Percentiles rank a stretch among this genome's conserved stretches.
These are phyloP conservation scores for Drosophila equinoxialis DNA, from an alignment of 1,140 invertebrate genomes.

Conservation along the genomic window DNA sequence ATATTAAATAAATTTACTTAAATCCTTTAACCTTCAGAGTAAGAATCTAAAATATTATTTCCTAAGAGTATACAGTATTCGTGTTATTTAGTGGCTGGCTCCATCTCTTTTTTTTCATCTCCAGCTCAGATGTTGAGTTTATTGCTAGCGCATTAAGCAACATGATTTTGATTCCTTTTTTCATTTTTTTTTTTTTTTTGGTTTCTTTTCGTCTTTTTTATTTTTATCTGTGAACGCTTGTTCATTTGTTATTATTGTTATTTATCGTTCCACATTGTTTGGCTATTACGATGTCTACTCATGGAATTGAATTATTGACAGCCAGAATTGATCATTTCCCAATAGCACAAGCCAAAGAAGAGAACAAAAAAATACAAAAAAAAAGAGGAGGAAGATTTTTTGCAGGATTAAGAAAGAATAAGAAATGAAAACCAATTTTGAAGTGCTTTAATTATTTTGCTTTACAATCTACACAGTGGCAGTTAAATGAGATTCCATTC, in stretches of 20 bases:
- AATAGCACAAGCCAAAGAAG: constrained; percentile 1
- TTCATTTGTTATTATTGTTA: constrained; percentile 57
- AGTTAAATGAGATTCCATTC: constrained; percentile 7
- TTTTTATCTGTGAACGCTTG: constrained; percentile 15
- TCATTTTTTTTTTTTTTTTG: constrained; percentile 4
- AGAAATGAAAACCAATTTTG: constrained; percentile 18
- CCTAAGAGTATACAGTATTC: neutral
- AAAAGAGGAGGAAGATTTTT: neutral
- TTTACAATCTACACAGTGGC: constrained; percentile 5
- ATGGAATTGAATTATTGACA: constrained; percentile 50
- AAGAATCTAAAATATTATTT: too few species aligned
- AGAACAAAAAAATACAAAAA: constrained; percentile 13
- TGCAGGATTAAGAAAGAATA: constrained; percentile 2
- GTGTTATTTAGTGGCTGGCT: too few species aligned
- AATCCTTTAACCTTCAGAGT: too few species aligned
- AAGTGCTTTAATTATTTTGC: constrained; percentile 17
- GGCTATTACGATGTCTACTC: constrained; percentile 26
- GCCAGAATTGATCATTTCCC: constrained; percentile 46
- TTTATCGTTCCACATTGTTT: constrained; percentile 45
- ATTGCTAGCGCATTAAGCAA: constrained; percentile 45
- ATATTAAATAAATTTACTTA: too few species aligned
- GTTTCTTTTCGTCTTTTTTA: neutral
- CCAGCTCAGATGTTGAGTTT: constrained; percentile 24
- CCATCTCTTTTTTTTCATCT: neutral
- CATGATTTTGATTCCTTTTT: constrained; percentile 31